Conservation (phyloP, 2,797 vertebrate genomes). For the Oreonectes daqikongensis region DNA sequence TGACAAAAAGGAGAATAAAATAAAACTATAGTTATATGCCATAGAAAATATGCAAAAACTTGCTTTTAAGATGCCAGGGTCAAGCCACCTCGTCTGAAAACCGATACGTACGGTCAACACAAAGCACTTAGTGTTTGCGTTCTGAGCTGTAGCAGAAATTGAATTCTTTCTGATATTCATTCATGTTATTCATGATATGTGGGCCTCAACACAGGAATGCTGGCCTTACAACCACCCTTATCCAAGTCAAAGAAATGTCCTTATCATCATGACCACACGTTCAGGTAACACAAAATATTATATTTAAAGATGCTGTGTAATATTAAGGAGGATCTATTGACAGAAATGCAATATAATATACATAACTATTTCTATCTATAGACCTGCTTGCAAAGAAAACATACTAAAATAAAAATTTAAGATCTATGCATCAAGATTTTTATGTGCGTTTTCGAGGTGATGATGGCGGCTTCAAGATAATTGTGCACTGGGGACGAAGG, state of each 20-base stretch:
- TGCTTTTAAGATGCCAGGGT: too few relatives aligned
- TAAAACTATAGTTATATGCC: too few relatives aligned
- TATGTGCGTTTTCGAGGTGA: background rate
- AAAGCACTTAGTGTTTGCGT: background rate
- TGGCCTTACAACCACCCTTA: background rate
- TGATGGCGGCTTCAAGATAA: background rate
- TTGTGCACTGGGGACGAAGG: background rate
- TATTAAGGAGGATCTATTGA: too few relatives aligned
- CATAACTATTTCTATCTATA: too few relatives aligned
- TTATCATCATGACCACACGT: background rate
- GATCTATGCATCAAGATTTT: conserved; percentile 10
- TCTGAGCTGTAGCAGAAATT: background rate
- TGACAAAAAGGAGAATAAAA: too few relatives aligned
- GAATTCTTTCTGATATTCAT: background rate
- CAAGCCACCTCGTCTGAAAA: background rate
- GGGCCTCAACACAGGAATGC: background rate
- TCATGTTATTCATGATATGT: background rate
- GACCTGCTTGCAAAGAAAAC: background rate
- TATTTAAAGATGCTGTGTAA: too few relatives aligned
- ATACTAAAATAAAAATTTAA: conserved; percentile 1
- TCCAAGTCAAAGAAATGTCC: background rate
- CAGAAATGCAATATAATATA: too few relatives aligned
- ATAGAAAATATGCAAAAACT: background rate
- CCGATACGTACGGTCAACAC: background rate
- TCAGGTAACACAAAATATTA: background rate